Evolutionary conservation across 2,797 vertebrate species (phyloP).

Genomic region (Microctenopoma lineatum): DNA sequence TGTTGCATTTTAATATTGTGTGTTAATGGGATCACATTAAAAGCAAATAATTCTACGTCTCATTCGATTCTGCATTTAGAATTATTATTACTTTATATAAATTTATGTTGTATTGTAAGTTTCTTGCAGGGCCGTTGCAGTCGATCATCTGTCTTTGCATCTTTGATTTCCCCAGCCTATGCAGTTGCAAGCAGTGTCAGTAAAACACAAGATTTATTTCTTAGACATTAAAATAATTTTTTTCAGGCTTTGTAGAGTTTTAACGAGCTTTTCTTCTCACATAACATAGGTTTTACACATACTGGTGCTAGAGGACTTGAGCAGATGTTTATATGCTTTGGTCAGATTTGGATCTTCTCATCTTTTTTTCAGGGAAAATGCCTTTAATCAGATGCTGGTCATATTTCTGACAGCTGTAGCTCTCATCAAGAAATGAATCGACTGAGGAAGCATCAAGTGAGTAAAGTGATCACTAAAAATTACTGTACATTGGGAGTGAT

Average conservation of each 20-base stretch:
- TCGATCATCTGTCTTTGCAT: too few relatives aligned
- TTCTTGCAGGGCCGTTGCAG: too few relatives aligned
- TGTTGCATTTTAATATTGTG: not conserved
- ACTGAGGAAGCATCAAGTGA: slow-evolving; percentile 36
- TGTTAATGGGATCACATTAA: not conserved
- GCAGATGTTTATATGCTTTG: not conserved
- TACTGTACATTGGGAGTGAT: slow-evolving; percentile 40
- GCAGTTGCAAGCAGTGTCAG: too few relatives aligned
- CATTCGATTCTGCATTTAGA: not conserved
- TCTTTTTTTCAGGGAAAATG: not conserved
- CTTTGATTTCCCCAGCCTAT: too few relatives aligned
- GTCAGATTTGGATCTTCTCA: not conserved
- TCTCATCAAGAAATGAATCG: slow-evolving; percentile 36
- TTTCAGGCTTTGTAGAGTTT: not conserved
- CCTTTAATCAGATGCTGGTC: slow-evolving; percentile 21
- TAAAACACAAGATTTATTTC: too few relatives aligned
- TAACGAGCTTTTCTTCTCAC: not conserved
- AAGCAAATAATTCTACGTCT: not conserved
- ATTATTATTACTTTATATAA: not conserved
- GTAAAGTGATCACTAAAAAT: slow-evolving; percentile 41
- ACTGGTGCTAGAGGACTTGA: not conserved
- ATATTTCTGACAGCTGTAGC: slow-evolving; percentile 30
- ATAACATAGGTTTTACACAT: not conserved
- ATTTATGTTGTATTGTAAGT: too few relatives aligned
- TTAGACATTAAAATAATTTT: not conserved